Evolutionary conservation across 2,113 vertebrate genomes (phyloP).

Genomic region (Tympanuchus pallidicinctus): DNA sequence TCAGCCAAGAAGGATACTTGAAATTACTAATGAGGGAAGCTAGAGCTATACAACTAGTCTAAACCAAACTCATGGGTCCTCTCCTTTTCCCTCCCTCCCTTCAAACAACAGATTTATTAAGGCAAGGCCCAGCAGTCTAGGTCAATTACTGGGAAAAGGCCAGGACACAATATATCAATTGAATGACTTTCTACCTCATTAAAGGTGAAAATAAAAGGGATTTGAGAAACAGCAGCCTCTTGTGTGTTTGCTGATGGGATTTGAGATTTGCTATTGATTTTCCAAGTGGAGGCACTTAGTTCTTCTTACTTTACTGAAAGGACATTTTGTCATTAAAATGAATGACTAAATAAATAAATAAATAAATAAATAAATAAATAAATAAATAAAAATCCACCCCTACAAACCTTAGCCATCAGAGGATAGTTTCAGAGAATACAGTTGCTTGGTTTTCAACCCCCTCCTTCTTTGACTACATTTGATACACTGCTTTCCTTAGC

Average conservation of each 20-base stretch:
- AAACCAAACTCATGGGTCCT: background rate
- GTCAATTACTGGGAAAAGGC: conserved; percentile 59
- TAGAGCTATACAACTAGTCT: background rate
- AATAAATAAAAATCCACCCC: background rate
- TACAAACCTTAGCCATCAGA: background rate
- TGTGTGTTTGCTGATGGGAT: conserved; percentile 34
- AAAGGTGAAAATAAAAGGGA: conserved; percentile 71
- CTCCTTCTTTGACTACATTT: background rate
- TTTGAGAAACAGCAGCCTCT: conserved; percentile 54
- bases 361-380: background rate
- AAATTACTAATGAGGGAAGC: conserved; percentile 12
- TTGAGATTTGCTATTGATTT: conserved; percentile 71
- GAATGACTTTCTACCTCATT: conserved; percentile 65
- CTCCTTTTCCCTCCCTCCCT: background rate
- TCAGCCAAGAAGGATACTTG: background rate
- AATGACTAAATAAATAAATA: background rate
- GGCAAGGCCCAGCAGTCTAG: conserved; percentile 1
- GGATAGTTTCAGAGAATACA: background rate
- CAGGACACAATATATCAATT: conserved; percentile 33
- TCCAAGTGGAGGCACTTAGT: conserved; percentile 51
- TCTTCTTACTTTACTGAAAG: conserved; percentile 32
- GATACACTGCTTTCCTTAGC: background rate
- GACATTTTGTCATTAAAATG: conserved; percentile 45
- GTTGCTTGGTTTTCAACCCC: background rate
- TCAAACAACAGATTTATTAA: conserved; percentile 35